These are phyloP conservation scores for Brachionus rubens DNA, from an alignment of 1,140 invertebrate species.

Conservation along the genomic window DNA sequence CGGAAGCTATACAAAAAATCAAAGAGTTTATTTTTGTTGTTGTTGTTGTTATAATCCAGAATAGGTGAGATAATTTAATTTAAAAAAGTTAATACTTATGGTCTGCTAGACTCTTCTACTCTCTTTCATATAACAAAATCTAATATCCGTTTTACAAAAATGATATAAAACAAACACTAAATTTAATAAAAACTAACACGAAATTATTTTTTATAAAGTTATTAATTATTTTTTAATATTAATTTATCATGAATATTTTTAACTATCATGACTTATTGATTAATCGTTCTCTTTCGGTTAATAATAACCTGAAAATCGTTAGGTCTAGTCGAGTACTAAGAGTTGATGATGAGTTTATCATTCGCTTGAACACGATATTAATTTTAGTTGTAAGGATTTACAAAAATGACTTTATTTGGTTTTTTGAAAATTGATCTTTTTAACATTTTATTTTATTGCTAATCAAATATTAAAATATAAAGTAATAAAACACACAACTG, in stretches of 20 bases:
- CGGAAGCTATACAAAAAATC: conserved; percentile 4
- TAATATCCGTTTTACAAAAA: background rate
- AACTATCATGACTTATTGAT: no score
- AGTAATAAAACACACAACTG: conserved; percentile 9
- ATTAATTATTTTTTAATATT: background rate
- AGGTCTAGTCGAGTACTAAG: background rate
- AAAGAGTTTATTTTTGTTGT: background rate
- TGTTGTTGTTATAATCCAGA: background rate
- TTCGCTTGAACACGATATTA: background rate
- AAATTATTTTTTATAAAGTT: conserved; percentile 2
- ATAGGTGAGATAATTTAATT: conserved; percentile 43
- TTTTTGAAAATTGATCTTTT: conserved; percentile 32
- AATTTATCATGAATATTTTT: conserved; percentile 35
- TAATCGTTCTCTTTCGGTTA: conserved; percentile 21
- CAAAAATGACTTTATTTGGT: no score
- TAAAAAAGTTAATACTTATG: background rate
- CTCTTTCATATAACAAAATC: no score
- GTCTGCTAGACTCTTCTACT: no score
- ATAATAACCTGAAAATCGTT: no score
- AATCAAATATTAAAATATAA: background rate
- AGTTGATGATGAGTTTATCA: background rate
- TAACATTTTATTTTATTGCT: conserved; percentile 1
- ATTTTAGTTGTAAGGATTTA: background rate
- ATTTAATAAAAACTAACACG: conserved; percentile 22
- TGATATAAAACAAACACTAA: conserved; percentile 1